Base-by-base conservation (phyloP, 2,113 vertebrate genomes). In the Xenopus laevis region DNA sequence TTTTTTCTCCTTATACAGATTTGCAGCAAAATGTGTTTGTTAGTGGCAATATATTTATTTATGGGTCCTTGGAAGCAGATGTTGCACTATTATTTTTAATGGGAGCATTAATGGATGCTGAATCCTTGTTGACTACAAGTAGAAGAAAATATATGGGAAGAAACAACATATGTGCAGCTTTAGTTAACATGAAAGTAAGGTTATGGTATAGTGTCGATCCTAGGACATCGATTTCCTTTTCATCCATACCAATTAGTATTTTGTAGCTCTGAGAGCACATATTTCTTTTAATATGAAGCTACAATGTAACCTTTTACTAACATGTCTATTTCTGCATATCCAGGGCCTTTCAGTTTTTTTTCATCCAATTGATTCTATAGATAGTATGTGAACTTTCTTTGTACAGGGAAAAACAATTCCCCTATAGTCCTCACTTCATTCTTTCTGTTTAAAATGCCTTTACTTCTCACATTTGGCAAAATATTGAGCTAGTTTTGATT, bases 151-250 rank as follows among this genome's bases (percentile, higher is more conserved):
- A 40, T 40, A 40, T 40, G 33, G 33, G 33, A 5, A 40, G 33
- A 40, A 40, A 40, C 33, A 40, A 7, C 2, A 6, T 40, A 40
- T 44, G 27, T 67, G 52, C 40, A 53, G 46, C 53, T 66, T 73
- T 67, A 66, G 59, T 66, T 64, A 74, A 74, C 64, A 66, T 74
- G 67, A 74, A 74, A 74, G 71, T 46, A 21, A 73, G 71, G 30
- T 59, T 66, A 66, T 50, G 55, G 63, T 46, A 65, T 66, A 74
- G 67, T 66, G 20, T 47, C 58, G 15, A 50, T 23, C 17, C 20
- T 33, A 60, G 63, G 46, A 67, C 59, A 67, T 74, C 33, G 59
- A 74, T 18, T 74, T 33, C 13, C 33, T 53, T 74, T 73, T 74
- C 55, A 74, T 74, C 72, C 67, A 10, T 18, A 27, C 72, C 53